These are phyloP conservation scores for western clawed frog (Xenopus tropicalis) DNA, from an alignment of 2,113 vertebrate species.

Conservation along the genomic window UCB_Xtro_10.0 CM004447.2:121182001-121182500, in stretches of 20 bases:
- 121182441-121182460: conserved; percentile 30
- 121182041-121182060: too few relatives aligned
- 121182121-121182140: too few relatives aligned
- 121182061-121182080: too few relatives aligned
- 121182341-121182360: conserved; percentile 39
- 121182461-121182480: conserved; percentile 4
- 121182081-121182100: too few relatives aligned
- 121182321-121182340: conserved; percentile 38
- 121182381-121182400: conserved; percentile 43
- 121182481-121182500: conserved; percentile 8
- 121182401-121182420: conserved; percentile 32
- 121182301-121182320: conserved; percentile 38
- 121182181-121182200: too few relatives aligned
- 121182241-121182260: conserved; percentile 16
- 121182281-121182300: conserved; percentile 40
- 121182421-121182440: conserved; percentile 24
- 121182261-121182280: conserved; percentile 27
- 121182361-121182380: conserved; percentile 39
- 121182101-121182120: too few relatives aligned
- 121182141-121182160: too few relatives aligned
- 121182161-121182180: too few relatives aligned
- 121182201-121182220: too few relatives aligned
- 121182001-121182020: too few relatives aligned
- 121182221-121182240: not conserved
- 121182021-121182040: too few relatives aligned